phyloP scores from a whole-genome alignment of 2,113 vertebrate genomes.

The Polypterus bichir region DNA sequence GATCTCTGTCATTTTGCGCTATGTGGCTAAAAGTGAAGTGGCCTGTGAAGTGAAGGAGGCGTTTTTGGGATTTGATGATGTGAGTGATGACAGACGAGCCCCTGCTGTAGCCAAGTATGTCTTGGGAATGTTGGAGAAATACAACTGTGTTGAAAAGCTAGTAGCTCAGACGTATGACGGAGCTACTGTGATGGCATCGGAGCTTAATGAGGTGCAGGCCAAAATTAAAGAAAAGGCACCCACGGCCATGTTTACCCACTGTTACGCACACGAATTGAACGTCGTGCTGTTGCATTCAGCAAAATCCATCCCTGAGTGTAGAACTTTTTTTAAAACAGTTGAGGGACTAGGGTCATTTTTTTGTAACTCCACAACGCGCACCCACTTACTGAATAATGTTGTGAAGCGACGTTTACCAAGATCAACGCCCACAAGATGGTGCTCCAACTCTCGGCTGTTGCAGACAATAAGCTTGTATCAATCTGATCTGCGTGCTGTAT shows the following conservation, averaged over 20 bases:
- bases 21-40: conserved; percentile 7
- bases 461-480: conserved; percentile 13
- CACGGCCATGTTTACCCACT: conserved; percentile 1
- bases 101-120: conserved; percentile 5
- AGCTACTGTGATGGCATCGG: conserved; percentile 17
- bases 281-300: conserved; percentile 18
- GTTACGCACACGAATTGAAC: conserved; percentile 16
- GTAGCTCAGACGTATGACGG: conserved; percentile 11
- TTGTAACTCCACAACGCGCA: conserved; percentile 11
- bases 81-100: conserved; percentile 13
- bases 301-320: conserved; percentile 13
- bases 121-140: conserved; percentile 10
- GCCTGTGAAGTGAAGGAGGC: conserved; percentile 17
- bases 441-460: conserved; percentile 7
- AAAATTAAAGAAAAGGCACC: conserved; percentile 12
- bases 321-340: conserved; percentile 17
- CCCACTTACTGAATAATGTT: conserved; percentile 6
- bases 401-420: conserved; percentile 14
- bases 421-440: conserved; percentile 3
- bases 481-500: neutral
- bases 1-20: conserved; percentile 14
- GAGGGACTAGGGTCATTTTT: conserved; percentile 14
- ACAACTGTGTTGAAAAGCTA: conserved; percentile 2
- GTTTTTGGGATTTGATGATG: conserved; percentile 20
- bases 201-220: conserved; percentile 15